Conservation (phyloP, 2,888 invertebrate species). For the Melanostoma scalare region DNA sequence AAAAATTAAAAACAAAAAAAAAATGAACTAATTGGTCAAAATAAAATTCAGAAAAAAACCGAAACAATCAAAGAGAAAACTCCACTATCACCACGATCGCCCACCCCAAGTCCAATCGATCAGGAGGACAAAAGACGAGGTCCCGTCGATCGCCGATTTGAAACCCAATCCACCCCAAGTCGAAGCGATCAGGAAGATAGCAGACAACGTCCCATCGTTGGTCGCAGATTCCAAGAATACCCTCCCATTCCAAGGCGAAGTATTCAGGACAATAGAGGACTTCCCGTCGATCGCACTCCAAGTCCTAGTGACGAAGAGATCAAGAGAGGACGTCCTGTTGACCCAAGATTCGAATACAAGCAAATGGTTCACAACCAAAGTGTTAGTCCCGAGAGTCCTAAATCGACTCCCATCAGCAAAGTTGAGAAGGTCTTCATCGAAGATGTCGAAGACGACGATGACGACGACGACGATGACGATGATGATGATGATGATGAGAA, state of each 20-base stretch:
- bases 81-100: constrained; percentile 47
- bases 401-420: constrained; percentile 70
- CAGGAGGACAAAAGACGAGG: constrained; percentile 23
- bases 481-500: constrained; percentile 58
- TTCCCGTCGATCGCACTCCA: constrained; percentile 7
- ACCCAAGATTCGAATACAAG: constrained; percentile 76
- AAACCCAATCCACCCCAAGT: not conserved
- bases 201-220: constrained; percentile 23
- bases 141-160: constrained; percentile 3
- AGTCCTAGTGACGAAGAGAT: constrained; percentile 8
- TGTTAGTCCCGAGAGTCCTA: constrained; percentile 4
- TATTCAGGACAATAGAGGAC: constrained; percentile 17
- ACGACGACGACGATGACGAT: constrained; percentile 74
- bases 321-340: constrained; percentile 20
- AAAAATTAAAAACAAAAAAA: constrained; percentile 25
- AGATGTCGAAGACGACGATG: constrained; percentile 75
- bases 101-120: not conserved
- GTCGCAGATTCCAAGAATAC: no score
- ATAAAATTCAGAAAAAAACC: constrained; percentile 33
- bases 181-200: constrained; percentile 6
- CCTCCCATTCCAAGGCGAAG: not conserved
- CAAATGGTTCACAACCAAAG: constrained; percentile 77
- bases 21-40: constrained; percentile 47
- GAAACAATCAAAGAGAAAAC: constrained; percentile 59
- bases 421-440: constrained; percentile 79